phyloP scores from a whole-genome alignment of 2,113 vertebrate species.

The Protobothrops mucrosquamatus region DNA sequence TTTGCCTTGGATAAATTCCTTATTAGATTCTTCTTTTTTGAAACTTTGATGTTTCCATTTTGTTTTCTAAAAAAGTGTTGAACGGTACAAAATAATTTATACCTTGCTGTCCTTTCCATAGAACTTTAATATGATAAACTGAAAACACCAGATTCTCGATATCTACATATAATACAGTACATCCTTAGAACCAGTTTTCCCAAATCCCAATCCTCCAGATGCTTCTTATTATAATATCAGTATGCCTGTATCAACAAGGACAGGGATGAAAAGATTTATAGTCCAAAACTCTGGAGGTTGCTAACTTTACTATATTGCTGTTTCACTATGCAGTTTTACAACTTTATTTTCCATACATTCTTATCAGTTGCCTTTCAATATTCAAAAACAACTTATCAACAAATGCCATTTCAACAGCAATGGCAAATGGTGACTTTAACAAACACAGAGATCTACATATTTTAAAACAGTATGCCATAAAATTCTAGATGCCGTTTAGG shows the following conservation, averaged over 20 bases:
- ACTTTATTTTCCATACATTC: background rate
- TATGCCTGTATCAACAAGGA: background rate
- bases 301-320: background rate
- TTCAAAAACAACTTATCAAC: accelerated
- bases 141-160: background rate
- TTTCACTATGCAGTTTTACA: background rate
- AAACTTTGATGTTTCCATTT: background rate
- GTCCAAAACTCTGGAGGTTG: background rate
- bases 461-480: background rate
- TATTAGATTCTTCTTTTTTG: conserved; percentile 9
- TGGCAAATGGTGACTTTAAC: background rate
- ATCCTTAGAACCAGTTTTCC: background rate
- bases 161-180: background rate
- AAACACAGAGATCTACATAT: background rate
- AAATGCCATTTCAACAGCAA: background rate
- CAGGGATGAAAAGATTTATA: background rate
- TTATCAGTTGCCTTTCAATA: conserved; percentile 16
- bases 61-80: background rate
- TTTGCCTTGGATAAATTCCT: background rate
- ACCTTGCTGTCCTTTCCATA: background rate
- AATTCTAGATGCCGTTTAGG: background rate
- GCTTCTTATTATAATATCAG: background rate
- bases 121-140: conserved; percentile 5
- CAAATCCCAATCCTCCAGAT: background rate
- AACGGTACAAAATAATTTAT: background rate